Conservation (phyloP, 2,113 vertebrate species). For the Nycticorax nycticorax region DNA sequence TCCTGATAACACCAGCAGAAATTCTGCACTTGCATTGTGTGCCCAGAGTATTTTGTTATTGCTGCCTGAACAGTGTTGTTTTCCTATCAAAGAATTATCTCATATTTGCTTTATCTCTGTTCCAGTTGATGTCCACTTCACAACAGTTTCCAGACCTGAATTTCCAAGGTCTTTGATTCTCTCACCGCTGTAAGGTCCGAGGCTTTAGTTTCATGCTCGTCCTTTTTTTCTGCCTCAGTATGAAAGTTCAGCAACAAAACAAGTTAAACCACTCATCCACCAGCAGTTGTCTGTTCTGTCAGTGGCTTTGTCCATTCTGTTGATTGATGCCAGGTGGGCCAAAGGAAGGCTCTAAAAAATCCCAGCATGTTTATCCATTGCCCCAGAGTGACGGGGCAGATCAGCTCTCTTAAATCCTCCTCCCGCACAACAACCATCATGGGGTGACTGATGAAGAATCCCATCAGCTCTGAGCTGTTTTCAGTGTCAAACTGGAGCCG, state of each 20-base stretch:
- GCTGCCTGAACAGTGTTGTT: not conserved
- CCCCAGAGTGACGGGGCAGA: slow-evolving; percentile 52
- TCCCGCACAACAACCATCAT: slow-evolving; percentile 8
- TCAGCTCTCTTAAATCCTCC: slow-evolving; percentile 54
- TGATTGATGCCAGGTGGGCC: slow-evolving; percentile 66
- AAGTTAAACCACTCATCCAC: not conserved
- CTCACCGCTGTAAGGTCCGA: rapidly evolving
- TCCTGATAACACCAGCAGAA: not conserved
- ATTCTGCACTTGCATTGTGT: not conserved
- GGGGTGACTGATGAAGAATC: slow-evolving; percentile 60
- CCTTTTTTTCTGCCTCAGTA: not conserved
- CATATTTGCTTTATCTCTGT: not conserved
- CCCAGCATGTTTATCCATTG: slow-evolving; percentile 24
- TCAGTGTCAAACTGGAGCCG: not conserved
- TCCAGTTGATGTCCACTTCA: not conserved
- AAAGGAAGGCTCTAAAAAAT: slow-evolving; percentile 53
- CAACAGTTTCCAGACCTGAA: not conserved
- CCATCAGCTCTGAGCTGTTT: slow-evolving; percentile 40
- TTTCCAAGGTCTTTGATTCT: not conserved
- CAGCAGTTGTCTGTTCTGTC: slow-evolving; percentile 24
- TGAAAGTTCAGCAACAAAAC: not conserved
- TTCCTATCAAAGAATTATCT: slow-evolving; percentile 7
- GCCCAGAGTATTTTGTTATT: not conserved
- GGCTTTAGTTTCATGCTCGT: not conserved
- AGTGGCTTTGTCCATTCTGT: slow-evolving; percentile 37